Evolutionary conservation across 2,888 invertebrate genomes (phyloP), one percentile per base, ranked within the genome.

Genomic region (Drosophila nigricruria): DNA sequence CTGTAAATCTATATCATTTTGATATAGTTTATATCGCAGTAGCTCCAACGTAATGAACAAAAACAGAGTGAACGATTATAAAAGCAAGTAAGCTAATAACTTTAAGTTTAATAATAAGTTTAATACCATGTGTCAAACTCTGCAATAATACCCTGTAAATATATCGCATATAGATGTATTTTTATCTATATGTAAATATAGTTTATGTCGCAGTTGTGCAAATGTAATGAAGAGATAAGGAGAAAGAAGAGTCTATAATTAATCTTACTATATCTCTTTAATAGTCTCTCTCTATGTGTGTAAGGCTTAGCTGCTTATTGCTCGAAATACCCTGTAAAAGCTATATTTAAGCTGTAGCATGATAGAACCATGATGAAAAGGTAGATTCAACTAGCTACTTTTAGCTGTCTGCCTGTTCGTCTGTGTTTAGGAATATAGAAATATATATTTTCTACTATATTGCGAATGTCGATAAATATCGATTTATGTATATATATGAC

Each of bases 221-320:
- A 42, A 45, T 45, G 23, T 43, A 43, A 45, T 9, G 45, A 45
- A 3, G 9, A 45, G 25, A 45, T 25, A 45, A 45, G 45, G 8
- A 9, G 16, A 16, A 45, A 25, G 8, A 25, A 45, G 16, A 45
- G 45, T 8, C 1, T 2, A 8, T 16, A 43, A 43, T 43, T 43
- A 43, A 43, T 43, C 43, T 23, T 43, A 43, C 1, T 3, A 4
- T 43, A 23, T 20, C 6, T 14, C 14, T 43, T 23, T 23, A 0
- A 3, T 40, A 0, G 14, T 10, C 20, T 12, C 0, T 14, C 6
- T 23, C 5, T 23, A 6, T 14, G 42, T 23, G 12, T 0, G 38
- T n/a, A n/a, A 23, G 23, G 2, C 6, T 43, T 1, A 43, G 43
- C 25, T 42, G 42, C 1, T 42, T 12, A 5, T 5, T 12, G 12